These are phyloP conservation scores for Antedon mediterranea DNA, from an alignment of 53 echinoderm and acorn worm species.

Conservation along the genomic window DNA sequence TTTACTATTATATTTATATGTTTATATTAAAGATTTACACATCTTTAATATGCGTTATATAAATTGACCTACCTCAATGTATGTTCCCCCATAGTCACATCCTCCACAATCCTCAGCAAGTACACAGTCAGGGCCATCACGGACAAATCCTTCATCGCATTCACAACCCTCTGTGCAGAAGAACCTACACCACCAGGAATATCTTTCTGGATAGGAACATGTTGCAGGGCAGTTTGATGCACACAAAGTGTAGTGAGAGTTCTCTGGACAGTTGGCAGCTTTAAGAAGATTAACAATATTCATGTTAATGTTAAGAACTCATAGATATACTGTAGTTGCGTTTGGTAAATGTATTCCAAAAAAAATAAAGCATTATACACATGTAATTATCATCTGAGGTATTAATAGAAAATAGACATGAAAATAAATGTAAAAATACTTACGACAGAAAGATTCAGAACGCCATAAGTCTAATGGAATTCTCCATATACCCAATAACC, in stretches of 20 bases:
- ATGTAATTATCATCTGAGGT: too few species aligned
- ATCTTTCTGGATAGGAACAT: conserved; percentile 10
- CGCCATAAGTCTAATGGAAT: not conserved
- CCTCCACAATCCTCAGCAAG: conserved; percentile 16
- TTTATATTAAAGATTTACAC: too few species aligned
- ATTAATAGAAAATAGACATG: too few species aligned
- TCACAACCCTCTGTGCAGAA: conserved; percentile 14
- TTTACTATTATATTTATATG: too few species aligned
- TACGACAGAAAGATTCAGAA: not conserved
- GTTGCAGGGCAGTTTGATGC: conserved; percentile 43
- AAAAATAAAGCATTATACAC: too few species aligned
- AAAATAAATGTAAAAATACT: not conserved
- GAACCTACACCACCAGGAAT: not conserved
- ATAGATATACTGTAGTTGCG: too few species aligned
- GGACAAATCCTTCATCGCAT: conserved; percentile 20
- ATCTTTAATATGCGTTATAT: too few species aligned
- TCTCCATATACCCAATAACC: not conserved
- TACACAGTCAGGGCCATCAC: conserved; percentile 10
- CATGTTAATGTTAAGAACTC: too few species aligned
- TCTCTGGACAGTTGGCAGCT: conserved; percentile 17
- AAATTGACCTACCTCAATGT: conserved; percentile 3
- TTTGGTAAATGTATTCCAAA: too few species aligned
- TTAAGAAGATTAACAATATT: too few species aligned
- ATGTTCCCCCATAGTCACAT: not conserved
- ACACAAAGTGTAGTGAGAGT: conserved; percentile 42